A percentile compares a stretch with the other conserved stretches of the same genome.
Evolutionary conservation across 2,888 invertebrate species (phyloP).

Genomic region (Oxyteleia sp.): DNA sequence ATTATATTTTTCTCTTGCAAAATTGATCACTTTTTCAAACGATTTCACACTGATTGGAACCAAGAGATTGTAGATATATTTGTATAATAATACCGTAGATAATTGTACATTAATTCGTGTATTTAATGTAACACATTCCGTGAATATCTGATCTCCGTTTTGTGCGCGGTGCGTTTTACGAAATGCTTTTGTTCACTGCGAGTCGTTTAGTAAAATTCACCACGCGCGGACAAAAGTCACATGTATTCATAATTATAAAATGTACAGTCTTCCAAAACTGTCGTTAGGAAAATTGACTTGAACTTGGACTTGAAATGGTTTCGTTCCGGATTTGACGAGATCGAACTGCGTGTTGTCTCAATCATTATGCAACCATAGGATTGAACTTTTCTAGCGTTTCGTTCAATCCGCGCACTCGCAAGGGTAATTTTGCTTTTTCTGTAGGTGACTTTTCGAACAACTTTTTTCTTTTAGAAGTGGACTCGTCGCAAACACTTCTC

Average conservation of each 20-base stretch:
- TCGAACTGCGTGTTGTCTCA: background rate
- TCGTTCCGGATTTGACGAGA: too few species aligned
- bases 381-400: constrained; percentile 8
- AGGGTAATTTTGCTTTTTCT: background rate
- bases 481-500: constrained; percentile 4
- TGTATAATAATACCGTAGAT: constrained; percentile 62
- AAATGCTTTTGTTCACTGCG: background rate
- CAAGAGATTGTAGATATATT: constrained; percentile 63
- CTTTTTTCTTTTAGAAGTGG: constrained; percentile 3
- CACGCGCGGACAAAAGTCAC: background rate
- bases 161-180: background rate
- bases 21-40: background rate
- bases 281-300: constrained; percentile 33
- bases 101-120: constrained; percentile 62
- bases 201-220: background rate
- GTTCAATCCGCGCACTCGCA: background rate
- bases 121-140: constrained; percentile 42
- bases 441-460: background rate
- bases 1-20: background rate
- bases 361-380: background rate
- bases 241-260: constrained; percentile 41
- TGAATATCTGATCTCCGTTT: constrained; percentile 11
- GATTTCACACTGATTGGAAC: constrained; percentile 12
- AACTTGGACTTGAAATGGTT: constrained; percentile 7
- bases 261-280: constrained; percentile 64